phyloP scores from a whole-genome alignment of 2,888 invertebrate genomes.

The Thecocarcelia acutangulata region DNA sequence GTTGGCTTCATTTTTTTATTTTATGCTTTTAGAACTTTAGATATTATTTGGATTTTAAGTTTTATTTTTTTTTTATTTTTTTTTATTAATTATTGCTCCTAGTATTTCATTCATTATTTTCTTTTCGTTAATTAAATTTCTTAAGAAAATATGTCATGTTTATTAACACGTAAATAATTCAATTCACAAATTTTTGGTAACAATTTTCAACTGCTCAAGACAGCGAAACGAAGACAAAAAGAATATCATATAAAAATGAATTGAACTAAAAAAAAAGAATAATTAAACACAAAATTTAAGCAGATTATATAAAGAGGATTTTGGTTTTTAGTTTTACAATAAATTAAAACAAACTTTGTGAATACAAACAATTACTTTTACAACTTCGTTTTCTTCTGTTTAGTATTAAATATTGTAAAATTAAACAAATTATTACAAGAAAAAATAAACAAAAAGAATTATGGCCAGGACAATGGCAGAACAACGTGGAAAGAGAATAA shows the following conservation, averaged over 20 bases:
- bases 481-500: too few species aligned
- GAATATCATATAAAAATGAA: constrained; percentile 9
- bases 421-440: too few species aligned
- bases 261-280: constrained; percentile 13
- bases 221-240: background rate
- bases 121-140: constrained; percentile 2
- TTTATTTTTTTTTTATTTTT: too few species aligned
- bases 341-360: constrained; percentile 34
- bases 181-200: constrained; percentile 3
- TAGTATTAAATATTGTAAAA: too few species aligned
- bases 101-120: constrained; percentile 1
- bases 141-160: constrained; percentile 9
- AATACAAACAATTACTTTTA: constrained; percentile 20
- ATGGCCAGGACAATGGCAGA: too few species aligned
- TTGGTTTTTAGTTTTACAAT: constrained; percentile 39
- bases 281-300: constrained; percentile 41
- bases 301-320: constrained; percentile 55
- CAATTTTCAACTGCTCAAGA: background rate
- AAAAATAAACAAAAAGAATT: too few species aligned
- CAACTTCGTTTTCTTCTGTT: background rate
- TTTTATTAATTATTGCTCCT: too few species aligned
- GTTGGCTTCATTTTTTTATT: too few species aligned
- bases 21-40: too few species aligned
- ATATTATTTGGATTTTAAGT: background rate
- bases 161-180: constrained; percentile 40